Evolutionary conservation across 2,888 invertebrate species (phyloP), one percentile per base, ranked within the genome.

Genomic region (Drosophila merina): DNA sequence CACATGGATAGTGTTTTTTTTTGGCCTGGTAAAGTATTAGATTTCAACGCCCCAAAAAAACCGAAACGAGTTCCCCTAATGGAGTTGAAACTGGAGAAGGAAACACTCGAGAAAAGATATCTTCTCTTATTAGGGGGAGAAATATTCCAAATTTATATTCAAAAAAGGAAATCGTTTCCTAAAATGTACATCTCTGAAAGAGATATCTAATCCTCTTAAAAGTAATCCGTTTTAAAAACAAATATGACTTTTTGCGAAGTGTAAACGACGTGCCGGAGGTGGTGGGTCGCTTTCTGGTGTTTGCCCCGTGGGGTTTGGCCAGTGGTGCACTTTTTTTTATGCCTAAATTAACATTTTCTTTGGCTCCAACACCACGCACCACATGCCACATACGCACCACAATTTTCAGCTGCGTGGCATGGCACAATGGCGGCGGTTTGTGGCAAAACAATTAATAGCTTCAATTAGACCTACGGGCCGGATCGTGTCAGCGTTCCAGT

Each of bases 381-480:
- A 31, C 38, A n/a, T 38, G 38, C 42, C 42, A 20, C 42, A 25
- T 44, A 44, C 57, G 60, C 69, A 49, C 45, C 57, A 57, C 57
- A 57, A 51, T 51, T 33, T 30, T 14, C 31, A 20, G 40, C 38
- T 30, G 51, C 44, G 20, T 57, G 59, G 55, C 44, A 20, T 20
- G 64, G 51, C 51, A 52, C 54, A 57, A 54, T 54, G 56, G 50
- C 14, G 60, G 8, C 26, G 28, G 54, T 63, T 31, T 59, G 73
- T 69, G 85, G 72, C 87, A 58, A 76, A 84, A 84, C 84, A 85
- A 85, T 88, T 85, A 85, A 85, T 86, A 86, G 83, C 84, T 70
- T 76, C 86, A 86, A 85, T 85, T 88, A 88, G 88, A 83, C 80
- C 84, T 86, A 68, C 74, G 84, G 83, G 79, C 79, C 82, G 67